Evolutionary conservation across 1,140 invertebrate species (phyloP), one percentile per base, ranked within the genome.

Genomic region (Bombus impatiens): DNA sequence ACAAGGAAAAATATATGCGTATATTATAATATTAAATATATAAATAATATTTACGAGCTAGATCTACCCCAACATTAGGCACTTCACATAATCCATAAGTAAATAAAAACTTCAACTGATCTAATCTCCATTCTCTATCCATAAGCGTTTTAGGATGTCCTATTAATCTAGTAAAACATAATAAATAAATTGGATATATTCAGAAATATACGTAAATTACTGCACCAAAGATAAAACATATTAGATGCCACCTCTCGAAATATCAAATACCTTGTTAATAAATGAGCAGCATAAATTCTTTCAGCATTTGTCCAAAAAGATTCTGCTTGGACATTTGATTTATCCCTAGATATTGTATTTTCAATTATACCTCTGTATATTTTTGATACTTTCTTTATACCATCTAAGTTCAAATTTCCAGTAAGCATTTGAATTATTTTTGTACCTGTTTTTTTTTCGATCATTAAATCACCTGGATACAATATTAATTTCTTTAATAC

Each of bases 401-500:
- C 96, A 78, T 96, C 96, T n/a, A 91, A 89, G 78, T 96, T 95
- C 78, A 97, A 94, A 92, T 95, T 96, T 22, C 94, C 93, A n/a
- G 96, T 96, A 62, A 97, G 95, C 42, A 95, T 94, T 92, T 96
- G 96, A 5, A 97, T 92, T 70, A 97, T 86, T 88, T 96, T 96
- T 25, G 95, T 96, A 42, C 96, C 96, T 47, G 97, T 97, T 47
- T 96, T 96, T 93, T 97, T 97, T 91, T 97, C 96, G 87, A 97
- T 97, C 94, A 97, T 96, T 84, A 97, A 96, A 90, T 96, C 96
- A 4, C 97, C 97, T 12, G 97, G 96, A 92, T 96, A 94, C 57
- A 97, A 94, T 44, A 97, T 93, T 9, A 97, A 91, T 91, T 96
- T 97, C 79, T 96, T 96, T 62, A 97, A 92, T 9, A 96, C 93